phyloP scores from a whole-genome alignment of 2,888 invertebrate species.

The Choristoneura rosaceana region DNA sequence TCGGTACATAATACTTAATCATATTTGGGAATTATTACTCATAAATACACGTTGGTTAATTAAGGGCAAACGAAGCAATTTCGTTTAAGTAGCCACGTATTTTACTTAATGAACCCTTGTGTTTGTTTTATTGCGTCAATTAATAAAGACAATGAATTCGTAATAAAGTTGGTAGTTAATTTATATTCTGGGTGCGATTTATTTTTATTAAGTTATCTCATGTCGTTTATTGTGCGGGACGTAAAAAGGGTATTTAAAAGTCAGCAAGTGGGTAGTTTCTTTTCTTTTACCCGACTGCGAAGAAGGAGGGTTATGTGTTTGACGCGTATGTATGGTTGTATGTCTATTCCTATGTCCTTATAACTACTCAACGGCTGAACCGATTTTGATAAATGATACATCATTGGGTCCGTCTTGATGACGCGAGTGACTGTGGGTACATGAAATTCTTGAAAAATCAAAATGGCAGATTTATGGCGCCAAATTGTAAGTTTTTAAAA shows the following conservation, averaged over 20 bases:
- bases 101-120: conserved; percentile 33
- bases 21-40: conserved; percentile 8
- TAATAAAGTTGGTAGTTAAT: conserved; percentile 18
- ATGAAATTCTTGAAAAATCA: too few relatives aligned
- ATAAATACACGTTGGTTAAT: conserved; percentile 25
- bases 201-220: conserved; percentile 17
- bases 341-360: too few relatives aligned
- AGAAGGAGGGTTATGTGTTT: too few relatives aligned
- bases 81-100: conserved; percentile 38
- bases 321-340: too few relatives aligned
- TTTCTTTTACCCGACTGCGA: too few relatives aligned
- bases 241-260: not conserved
- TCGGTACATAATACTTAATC: not conserved
- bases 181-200: conserved; percentile 27
- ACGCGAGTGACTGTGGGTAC: too few relatives aligned
- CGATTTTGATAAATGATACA: too few relatives aligned
- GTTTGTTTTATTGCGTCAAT: conserved; percentile 34
- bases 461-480: too few relatives aligned
- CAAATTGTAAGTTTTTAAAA: too few relatives aligned
- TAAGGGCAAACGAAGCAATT: conserved; percentile 30
- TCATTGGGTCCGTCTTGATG: too few relatives aligned
- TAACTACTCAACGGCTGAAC: too few relatives aligned
- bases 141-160: conserved; percentile 35
- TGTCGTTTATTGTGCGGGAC: not conserved
- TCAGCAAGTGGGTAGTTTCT: not conserved